A percentile compares a stretch with the other conserved stretches of the same genome.
Conservation (phyloP, 2,113 vertebrate genomes). For the Hippocampus guttulatus region DNA sequence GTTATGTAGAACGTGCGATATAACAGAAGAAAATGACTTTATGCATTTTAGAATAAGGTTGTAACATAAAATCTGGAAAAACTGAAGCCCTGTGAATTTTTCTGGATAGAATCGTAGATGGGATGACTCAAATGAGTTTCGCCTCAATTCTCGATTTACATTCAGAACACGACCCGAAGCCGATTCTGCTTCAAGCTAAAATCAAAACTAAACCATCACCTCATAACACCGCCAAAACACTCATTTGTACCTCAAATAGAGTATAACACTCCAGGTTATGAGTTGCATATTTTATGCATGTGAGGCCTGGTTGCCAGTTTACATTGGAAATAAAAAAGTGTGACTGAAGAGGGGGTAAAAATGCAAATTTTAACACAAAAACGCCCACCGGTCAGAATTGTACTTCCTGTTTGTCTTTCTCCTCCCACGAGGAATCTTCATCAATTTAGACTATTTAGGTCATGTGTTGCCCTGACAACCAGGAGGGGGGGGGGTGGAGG, state of each 20-base stretch:
- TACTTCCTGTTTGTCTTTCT: constrained; percentile 9
- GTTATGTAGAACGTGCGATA: too few relatives aligned
- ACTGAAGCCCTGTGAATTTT: neutral
- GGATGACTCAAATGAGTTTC: neutral
- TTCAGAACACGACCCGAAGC: neutral
- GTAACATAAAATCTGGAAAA: too few relatives aligned
- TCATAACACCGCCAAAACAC: neutral
- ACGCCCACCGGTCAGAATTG: neutral
- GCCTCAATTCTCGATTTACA: neutral
- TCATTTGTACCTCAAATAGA: neutral
- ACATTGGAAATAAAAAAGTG: neutral
- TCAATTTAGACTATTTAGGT: constrained; percentile 51
- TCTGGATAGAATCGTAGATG: too few relatives aligned
- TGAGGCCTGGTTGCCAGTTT: neutral
- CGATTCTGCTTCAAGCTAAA: neutral
- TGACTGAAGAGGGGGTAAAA: neutral
- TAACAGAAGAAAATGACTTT: too few relatives aligned
- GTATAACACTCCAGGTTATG: neutral
- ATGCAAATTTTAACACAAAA: neutral
- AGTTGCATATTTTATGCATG: neutral
- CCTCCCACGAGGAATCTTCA: constrained; percentile 35
- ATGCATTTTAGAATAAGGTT: too few relatives aligned
- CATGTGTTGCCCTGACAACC: constrained; percentile 48
- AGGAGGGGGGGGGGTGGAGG: constrained; percentile 7
- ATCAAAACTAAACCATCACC: neutral